Conservation (phyloP, 2,113 vertebrate species). For the Loxodonta africana region DNA sequence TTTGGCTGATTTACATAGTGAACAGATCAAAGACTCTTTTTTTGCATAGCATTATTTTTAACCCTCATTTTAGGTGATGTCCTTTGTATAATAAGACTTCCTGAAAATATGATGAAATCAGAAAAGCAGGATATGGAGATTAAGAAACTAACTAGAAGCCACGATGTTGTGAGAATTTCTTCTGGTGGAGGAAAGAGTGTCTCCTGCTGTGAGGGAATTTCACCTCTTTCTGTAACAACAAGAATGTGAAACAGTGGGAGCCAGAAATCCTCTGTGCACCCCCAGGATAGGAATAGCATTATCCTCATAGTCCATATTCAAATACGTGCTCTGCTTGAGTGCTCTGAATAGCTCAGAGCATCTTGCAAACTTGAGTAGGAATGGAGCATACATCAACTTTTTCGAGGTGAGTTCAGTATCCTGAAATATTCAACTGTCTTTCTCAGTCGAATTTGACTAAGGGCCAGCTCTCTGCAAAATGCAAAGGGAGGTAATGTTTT, state of each 20-base stretch:
- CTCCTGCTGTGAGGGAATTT: slow-evolving; percentile 29
- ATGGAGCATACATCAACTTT: not conserved
- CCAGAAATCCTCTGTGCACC: not conserved
- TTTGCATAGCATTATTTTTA: slow-evolving; percentile 43
- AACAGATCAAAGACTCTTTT: not conserved
- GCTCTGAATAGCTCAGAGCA: slow-evolving; percentile 9
- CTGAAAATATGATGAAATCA: slow-evolving; percentile 16
- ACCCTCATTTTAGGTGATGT: not conserved
- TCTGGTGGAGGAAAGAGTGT: not conserved
- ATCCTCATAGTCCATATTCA: not conserved
- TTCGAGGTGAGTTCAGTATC: not conserved
- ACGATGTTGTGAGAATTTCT: not conserved
- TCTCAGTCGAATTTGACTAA: not conserved
- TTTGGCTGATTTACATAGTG: not conserved
- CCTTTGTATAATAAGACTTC: not conserved
- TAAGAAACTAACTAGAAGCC: slow-evolving; percentile 29
- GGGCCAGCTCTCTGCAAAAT: slow-evolving; percentile 1
- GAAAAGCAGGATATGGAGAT: slow-evolving; percentile 32
- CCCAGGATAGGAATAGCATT: slow-evolving; percentile 5
- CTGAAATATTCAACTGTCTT: not conserved
- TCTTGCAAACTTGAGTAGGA: slow-evolving; percentile 28
- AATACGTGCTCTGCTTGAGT: not conserved
- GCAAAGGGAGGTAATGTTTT: not conserved
- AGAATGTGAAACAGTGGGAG: slow-evolving; percentile 14
- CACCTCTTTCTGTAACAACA: not conserved